phyloP scores from a whole-genome alignment of 2,888 invertebrate genomes.

The Willowsia nigromaculata region DNA sequence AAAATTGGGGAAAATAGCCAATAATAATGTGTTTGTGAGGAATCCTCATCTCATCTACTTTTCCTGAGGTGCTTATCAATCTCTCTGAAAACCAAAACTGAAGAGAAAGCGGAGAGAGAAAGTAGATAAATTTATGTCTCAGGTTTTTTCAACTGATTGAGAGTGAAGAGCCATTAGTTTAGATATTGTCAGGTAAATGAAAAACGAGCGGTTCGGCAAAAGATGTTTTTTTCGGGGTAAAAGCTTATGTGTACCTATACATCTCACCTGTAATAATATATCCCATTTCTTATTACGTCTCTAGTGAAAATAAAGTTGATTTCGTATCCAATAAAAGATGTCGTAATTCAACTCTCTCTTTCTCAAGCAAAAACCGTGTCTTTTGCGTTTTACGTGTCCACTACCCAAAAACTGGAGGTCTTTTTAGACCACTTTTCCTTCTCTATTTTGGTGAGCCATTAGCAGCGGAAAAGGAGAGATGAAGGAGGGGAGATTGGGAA shows the following conservation, averaged over 20 bases:
- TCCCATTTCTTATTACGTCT: background rate
- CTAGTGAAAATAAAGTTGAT: slow-evolving; percentile 19
- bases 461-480: background rate
- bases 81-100: background rate
- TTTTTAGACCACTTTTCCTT: background rate
- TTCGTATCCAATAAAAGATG: slow-evolving; percentile 77
- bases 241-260: background rate
- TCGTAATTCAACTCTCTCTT: slow-evolving; percentile 75
- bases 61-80: background rate
- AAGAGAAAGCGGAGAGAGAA: background rate
- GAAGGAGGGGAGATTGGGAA: slow-evolving; percentile 1
- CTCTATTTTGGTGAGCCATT: slow-evolving; percentile 58
- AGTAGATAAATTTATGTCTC: background rate
- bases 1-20: background rate
- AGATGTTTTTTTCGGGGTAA: background rate
- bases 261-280: background rate
- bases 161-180: slow-evolving; percentile 48
- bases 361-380: background rate
- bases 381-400: background rate
- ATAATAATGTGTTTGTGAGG: background rate
- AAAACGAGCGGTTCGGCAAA: slow-evolving; percentile 31
- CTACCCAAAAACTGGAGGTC: too few relatives aligned
- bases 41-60: too few relatives aligned
- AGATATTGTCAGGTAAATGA: slow-evolving; percentile 62
- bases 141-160: slow-evolving; percentile 18